Evolutionary conservation across 2,113 vertebrate genomes (phyloP).

Genomic region (Tichodroma muraria): DNA sequence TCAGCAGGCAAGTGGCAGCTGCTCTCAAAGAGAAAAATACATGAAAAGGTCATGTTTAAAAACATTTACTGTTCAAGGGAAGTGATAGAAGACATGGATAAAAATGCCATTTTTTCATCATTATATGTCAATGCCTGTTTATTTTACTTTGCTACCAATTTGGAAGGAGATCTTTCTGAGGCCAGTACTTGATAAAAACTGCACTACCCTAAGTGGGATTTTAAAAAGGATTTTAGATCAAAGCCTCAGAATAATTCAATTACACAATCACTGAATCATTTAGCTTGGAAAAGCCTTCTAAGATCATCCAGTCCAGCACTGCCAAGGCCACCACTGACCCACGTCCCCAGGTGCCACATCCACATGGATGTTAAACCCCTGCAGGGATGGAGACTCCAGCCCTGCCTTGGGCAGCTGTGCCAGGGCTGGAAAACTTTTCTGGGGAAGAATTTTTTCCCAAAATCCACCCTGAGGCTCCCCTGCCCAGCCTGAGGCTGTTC

Average conservation of each 20-base stretch:
- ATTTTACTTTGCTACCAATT: not conserved
- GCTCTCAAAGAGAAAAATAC: not conserved
- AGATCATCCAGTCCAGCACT: not conserved
- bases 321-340: not conserved
- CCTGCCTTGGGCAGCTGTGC: fast-evolving
- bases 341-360: not conserved
- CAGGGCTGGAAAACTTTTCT: fast-evolving
- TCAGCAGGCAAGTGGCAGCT: not conserved
- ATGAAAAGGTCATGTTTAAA: not conserved
- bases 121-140: not conserved
- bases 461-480: fast-evolving
- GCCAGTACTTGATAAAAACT: not conserved
- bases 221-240: not conserved
- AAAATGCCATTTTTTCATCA: not conserved
- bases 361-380: fast-evolving
- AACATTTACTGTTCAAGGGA: not conserved
- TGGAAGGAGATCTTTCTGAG: not conserved
- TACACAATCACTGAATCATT: not conserved
- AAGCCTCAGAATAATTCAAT: not conserved
- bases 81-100: not conserved
- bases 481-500: not conserved
- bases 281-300: not conserved
- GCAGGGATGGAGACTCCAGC: fast-evolving
- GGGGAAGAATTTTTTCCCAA: fast-evolving
- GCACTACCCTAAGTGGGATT: not conserved